phyloP scores from a whole-genome alignment of 2,113 vertebrate genomes.

The Regulus satrapa region DNA sequence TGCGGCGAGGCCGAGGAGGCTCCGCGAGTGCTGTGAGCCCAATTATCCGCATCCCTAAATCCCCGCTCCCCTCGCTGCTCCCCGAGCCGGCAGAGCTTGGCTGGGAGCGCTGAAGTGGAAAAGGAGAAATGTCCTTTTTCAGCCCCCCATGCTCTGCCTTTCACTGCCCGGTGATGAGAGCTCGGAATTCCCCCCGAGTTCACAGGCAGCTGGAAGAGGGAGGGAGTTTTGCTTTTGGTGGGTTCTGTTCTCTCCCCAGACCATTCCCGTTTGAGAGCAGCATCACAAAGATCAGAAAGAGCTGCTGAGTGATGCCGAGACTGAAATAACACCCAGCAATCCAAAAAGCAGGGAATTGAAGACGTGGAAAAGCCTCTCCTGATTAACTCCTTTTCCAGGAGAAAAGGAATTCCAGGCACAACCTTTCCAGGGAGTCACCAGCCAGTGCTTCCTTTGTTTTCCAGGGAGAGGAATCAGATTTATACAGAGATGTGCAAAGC shows the following conservation, averaged over 20 bases:
- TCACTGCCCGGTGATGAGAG: neutral
- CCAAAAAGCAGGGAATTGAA: neutral
- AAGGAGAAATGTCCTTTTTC: neutral
- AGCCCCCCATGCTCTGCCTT: neutral
- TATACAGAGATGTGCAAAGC: slow-evolving; percentile 77
- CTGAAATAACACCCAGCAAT: neutral
- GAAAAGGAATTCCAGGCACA: neutral
- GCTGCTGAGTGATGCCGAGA: neutral
- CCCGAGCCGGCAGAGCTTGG: neutral
- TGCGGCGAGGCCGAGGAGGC: too few relatives aligned
- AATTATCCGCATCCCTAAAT: neutral
- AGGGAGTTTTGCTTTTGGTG: neutral
- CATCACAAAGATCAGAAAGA: neutral
- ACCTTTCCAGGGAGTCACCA: neutral
- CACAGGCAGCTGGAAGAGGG: neutral
- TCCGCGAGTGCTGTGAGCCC: too few relatives aligned
- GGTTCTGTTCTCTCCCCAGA: neutral
- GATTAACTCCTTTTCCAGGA: too few relatives aligned
- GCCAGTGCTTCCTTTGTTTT: neutral
- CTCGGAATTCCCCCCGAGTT: neutral
- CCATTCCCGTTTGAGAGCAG: neutral
- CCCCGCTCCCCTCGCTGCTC: neutral
- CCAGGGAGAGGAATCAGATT: slow-evolving; percentile 72
- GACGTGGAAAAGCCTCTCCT: neutral
- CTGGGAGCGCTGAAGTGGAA: neutral